Evolutionary conservation across 2,113 vertebrate species (phyloP), one percentile per base, ranked within the genome.

Genomic region (Pycnonotus jocosus): DNA sequence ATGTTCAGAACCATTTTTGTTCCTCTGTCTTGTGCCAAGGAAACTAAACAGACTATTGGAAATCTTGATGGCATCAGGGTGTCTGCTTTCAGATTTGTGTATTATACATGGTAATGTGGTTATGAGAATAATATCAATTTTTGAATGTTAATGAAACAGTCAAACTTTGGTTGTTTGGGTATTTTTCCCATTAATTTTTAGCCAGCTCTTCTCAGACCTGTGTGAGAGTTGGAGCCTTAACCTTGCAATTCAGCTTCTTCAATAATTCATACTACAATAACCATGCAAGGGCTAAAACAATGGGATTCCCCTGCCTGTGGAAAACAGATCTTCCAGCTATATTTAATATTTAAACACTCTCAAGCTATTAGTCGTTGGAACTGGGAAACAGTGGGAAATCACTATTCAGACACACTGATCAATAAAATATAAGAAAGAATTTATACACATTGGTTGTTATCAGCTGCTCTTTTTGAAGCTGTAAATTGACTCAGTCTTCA

Each of bases 261-360:
- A 95, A 94, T 91, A 88, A 94, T 82, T 94, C 65, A 85, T 69
- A 50, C 68, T 38, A 71, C 54, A 89, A 87, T 72, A 76, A 92
- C 25, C 30, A 38, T 77, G 21, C 28, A 86, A 90, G 38, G 15
- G 9, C 78, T 84, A 51, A 84, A 93, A 62, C 65, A 86, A 88
- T 81, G 81, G 95, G 78, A 96, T 95, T 94, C 48, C 88, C 65
- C n/a, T 86, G 74, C 38, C 73, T 70, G 25, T 48, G 21, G 56
- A 82, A 95, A 96, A 86, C 38, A 93, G 91, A 84, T 95, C 71
- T 92, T 95, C 48, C 64, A 89, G 51, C 40, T 73, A 19, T 79
- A 53, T 93, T 97, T 90, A 96, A 93, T 96, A 95, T 91, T 97
- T 93, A 96, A 89, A 93, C 79, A 47, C 74, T 78, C 47, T 33